Percentiles rank a stretch among this genome's conserved stretches.
These are phyloP conservation scores for Bruchidius siliquastri DNA, from an alignment of 2,888 invertebrate genomes.

Conservation along the genomic window DNA sequence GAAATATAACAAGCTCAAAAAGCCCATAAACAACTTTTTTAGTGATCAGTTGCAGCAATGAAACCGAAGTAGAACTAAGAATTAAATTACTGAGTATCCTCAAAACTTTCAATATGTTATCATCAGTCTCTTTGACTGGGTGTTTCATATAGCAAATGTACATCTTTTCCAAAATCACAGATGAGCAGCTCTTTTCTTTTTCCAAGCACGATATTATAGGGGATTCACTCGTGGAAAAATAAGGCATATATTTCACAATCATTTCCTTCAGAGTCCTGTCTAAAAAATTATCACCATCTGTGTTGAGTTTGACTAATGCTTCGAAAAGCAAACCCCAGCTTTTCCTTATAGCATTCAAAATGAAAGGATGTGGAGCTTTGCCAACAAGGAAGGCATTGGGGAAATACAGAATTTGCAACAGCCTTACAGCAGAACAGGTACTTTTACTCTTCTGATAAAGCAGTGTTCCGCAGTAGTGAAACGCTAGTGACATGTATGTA, in stretches of 20 bases:
- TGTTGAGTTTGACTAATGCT: slow-evolving; percentile 50
- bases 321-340: slow-evolving; percentile 52
- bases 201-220: slow-evolving; percentile 36
- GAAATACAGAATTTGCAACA: slow-evolving; percentile 51
- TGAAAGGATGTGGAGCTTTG: slow-evolving; percentile 39
- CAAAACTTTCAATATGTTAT: slow-evolving; percentile 36
- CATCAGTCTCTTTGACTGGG: slow-evolving; percentile 35
- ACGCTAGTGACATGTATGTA: slow-evolving; percentile 34
- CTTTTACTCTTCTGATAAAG: slow-evolving; percentile 39
- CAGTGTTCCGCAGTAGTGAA: slow-evolving; percentile 36
- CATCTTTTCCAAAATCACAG: slow-evolving; percentile 37
- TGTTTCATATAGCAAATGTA: slow-evolving; percentile 35
- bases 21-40: slow-evolving; percentile 32
- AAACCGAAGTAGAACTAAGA: slow-evolving; percentile 27
- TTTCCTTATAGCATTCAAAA: slow-evolving; percentile 49
- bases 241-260: slow-evolving; percentile 42
- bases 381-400: slow-evolving; percentile 51
- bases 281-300: slow-evolving; percentile 48
- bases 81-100: slow-evolving; percentile 35
- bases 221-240: slow-evolving; percentile 35
- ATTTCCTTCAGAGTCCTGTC: slow-evolving; percentile 50
- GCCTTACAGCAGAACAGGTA: slow-evolving; percentile 50
- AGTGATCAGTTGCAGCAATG: slow-evolving; percentile 27
- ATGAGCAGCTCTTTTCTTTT: slow-evolving; percentile 16
- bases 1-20: slow-evolving; percentile 41